Evolutionary conservation across 2,113 vertebrate genomes (phyloP), one percentile per base, ranked within the genome.

Genomic region (Lepidothrix coronata): DNA sequence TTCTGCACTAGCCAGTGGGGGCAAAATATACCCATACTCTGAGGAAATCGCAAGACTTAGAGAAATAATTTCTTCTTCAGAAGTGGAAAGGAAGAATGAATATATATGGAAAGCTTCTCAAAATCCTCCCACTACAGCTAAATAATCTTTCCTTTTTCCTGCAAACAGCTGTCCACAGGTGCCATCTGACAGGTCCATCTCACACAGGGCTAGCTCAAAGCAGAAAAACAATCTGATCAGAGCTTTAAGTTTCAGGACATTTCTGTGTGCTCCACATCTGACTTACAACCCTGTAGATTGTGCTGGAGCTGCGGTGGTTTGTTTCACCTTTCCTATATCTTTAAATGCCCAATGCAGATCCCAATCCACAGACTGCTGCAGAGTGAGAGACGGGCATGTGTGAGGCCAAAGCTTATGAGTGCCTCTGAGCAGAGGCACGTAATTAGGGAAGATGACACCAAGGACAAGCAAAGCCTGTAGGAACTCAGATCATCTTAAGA

Each of bases 381-480:
- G 62, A 89, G 16, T 5, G 28, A 54, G 20, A 77, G 30, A 71
- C 8, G 44, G 39, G 24, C 1, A 0, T 9, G 35, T 11, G 2
- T 24, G 33, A 61, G 41, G 30, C 39, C 54, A 49, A 75, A 74
- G 57, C 21, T 81, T 4, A 0, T 41, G 22, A 66, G 41, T 18
- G 35, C 25, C 27, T 75, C 75, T 13, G 18, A 16, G 35, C 28
- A 68, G 61, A 12, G 44, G 14, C 24, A 58, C 0, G 0, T 46
- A 49, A 67, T 2, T 44, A 33, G 15, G 46, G 25, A 70, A 86
- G 68, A 48, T 8, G 30, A 78, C n/a, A 77, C 9, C 33, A 70
- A 44, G 27, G 21, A 76, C 33, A 51, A 77, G 65, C 41, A 89
- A 33, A 84, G 23, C 15, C 51, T 85, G 46, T 12, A 78, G 57